Conservation (phyloP, 1,140 invertebrate genomes). For the Drosophila sproati region DNA sequence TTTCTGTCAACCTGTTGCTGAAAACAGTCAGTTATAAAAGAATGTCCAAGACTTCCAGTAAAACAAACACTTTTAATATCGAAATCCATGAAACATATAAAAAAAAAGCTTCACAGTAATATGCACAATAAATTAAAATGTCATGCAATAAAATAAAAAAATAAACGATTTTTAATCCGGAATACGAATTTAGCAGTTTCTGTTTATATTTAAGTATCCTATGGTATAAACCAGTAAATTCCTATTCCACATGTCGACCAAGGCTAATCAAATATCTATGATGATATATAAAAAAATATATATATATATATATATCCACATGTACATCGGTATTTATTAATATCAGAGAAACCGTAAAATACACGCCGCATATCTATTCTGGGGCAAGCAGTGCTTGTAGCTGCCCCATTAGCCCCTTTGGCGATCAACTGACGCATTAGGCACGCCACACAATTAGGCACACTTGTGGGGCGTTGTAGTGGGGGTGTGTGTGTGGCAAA, state of each 20-base stretch:
- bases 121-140: too few species aligned
- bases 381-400: slow-evolving; percentile 9
- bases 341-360: slow-evolving; percentile 27
- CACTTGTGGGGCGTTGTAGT: slow-evolving; percentile 11
- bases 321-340: background rate
- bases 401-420: slow-evolving; percentile 33
- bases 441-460: slow-evolving; percentile 44
- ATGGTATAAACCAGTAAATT: background rate
- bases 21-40: too few species aligned
- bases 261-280: background rate
- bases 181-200: too few species aligned
- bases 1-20: too few species aligned
- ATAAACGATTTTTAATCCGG: too few species aligned
- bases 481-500: background rate
- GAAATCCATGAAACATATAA: too few species aligned
- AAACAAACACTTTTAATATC: too few species aligned
- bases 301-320: background rate
- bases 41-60: too few species aligned
- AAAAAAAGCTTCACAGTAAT: too few species aligned
- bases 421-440: slow-evolving; percentile 28
- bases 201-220: too few species aligned
- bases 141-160: too few species aligned
- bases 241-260: background rate
- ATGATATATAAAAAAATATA: background rate
- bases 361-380: slow-evolving; percentile 27